These are phyloP conservation scores for Tenthredo notha DNA, from an alignment of 2,888 invertebrate species.

Conservation along the genomic window DNA sequence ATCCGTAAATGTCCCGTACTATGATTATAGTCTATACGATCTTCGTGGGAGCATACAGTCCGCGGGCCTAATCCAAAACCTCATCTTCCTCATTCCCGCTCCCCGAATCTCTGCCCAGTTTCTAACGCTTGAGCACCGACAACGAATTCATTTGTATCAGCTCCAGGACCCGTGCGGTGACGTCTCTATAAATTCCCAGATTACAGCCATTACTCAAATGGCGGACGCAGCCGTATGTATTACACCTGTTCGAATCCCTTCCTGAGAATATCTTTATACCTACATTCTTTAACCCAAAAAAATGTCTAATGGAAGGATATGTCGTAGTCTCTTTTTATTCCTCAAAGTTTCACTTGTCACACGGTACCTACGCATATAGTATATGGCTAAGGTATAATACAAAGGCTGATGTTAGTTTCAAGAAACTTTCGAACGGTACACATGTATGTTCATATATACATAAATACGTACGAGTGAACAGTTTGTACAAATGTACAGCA, in stretches of 20 bases:
- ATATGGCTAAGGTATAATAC: not conserved
- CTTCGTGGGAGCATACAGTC: constrained; percentile 69
- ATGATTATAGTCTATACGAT: constrained; percentile 62
- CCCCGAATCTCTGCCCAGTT: constrained; percentile 36
- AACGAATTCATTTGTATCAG: constrained; percentile 52
- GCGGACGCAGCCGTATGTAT: constrained; percentile 30
- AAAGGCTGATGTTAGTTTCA: not conserved
- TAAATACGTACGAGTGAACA: not conserved
- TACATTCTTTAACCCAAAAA: constrained; percentile 6
- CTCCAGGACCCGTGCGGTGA: constrained; percentile 57
- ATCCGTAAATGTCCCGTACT: constrained; percentile 26
- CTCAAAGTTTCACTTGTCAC: constrained; percentile 6
- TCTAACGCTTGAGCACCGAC: constrained; percentile 39
- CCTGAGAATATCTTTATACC: not conserved
- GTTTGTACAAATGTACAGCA: constrained; percentile 36
- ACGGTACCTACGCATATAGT: not conserved
- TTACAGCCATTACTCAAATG: constrained; percentile 57
- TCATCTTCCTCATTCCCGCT: constrained; percentile 56
- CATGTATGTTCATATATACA: not conserved
- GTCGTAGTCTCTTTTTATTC: not conserved
- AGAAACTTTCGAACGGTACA: constrained; percentile 31
- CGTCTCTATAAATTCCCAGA: constrained; percentile 61
- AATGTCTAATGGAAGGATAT: not conserved
- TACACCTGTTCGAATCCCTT: constrained; percentile 36
- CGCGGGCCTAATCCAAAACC: constrained; percentile 62